phyloP scores from a whole-genome alignment of 2,797 vertebrate genomes.

The Triplophysa yarkandensis region DNA sequence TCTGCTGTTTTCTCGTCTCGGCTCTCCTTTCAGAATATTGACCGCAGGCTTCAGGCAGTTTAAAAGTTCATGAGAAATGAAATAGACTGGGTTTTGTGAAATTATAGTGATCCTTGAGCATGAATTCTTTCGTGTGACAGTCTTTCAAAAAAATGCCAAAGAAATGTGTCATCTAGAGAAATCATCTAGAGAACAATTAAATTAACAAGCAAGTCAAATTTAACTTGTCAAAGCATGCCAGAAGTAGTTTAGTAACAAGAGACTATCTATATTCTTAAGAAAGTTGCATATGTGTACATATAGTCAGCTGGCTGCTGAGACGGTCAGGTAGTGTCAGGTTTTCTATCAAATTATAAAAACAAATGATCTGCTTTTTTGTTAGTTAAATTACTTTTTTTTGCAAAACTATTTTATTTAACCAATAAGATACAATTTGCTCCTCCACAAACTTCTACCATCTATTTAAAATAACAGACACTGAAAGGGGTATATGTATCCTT shows the following conservation, averaged over 20 bases:
- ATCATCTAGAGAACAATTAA: slow-evolving; percentile 58
- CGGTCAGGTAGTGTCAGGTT: background rate
- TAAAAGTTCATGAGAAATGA: background rate
- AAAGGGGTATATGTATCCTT: background rate
- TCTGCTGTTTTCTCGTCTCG: slow-evolving; percentile 47
- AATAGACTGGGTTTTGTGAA: slow-evolving; percentile 7
- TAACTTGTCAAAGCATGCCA: slow-evolving; percentile 12
- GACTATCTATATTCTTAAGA: slow-evolving; percentile 16
- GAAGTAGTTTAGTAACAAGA: slow-evolving; percentile 22
- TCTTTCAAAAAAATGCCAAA: slow-evolving; percentile 63
- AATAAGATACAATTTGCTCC: background rate
- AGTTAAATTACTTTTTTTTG: background rate
- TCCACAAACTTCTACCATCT: slow-evolving; percentile 44
- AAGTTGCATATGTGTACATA: slow-evolving; percentile 9
- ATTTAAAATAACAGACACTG: background rate
- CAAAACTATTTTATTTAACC: no score
- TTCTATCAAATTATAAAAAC: slow-evolving; percentile 28
- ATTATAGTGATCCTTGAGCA: slow-evolving; percentile 19
- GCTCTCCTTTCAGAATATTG: slow-evolving; percentile 50
- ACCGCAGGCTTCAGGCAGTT: slow-evolving; percentile 23
- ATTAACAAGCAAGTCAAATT: slow-evolving; percentile 52
- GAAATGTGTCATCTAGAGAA: slow-evolving; percentile 67
- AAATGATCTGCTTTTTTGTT: slow-evolving; percentile 60
- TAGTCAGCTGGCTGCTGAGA: background rate
- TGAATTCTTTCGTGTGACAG: slow-evolving; percentile 27